Conservation (phyloP, 2,888 invertebrate genomes). For the Erebia palarica region DNA sequence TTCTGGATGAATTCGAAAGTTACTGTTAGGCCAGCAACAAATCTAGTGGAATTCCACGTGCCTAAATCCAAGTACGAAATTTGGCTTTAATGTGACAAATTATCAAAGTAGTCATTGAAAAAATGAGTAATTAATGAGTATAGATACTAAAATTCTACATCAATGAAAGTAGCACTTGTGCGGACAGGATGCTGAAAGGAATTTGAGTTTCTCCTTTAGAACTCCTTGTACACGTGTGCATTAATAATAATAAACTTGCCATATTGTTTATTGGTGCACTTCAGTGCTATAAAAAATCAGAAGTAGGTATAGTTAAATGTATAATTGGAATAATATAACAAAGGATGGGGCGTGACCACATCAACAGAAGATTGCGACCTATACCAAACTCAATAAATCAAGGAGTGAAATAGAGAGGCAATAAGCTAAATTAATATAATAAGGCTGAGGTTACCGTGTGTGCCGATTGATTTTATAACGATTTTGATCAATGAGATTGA, state of each 20-base stretch:
- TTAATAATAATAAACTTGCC: slow-evolving; percentile 12
- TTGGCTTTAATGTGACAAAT: too few relatives aligned
- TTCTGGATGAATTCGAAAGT: neutral
- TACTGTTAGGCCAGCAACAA: too few relatives aligned
- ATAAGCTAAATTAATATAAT: neutral
- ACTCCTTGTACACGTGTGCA: too few relatives aligned
- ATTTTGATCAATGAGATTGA: neutral
- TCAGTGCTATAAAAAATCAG: slow-evolving; percentile 33
- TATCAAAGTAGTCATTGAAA: too few relatives aligned
- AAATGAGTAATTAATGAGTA: too few relatives aligned
- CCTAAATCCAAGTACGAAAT: too few relatives aligned
- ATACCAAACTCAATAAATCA: neutral
- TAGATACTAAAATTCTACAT: too few relatives aligned
- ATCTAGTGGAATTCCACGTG: too few relatives aligned
- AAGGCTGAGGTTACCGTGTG: neutral
- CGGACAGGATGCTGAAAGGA: too few relatives aligned
- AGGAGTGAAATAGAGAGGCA: neutral
- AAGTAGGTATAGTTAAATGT: slow-evolving; percentile 30
- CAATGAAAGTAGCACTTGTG: too few relatives aligned
- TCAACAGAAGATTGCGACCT: neutral
- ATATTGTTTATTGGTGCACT: slow-evolving; percentile 27
- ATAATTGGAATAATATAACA: slow-evolving; percentile 33
- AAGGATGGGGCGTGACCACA: slow-evolving; percentile 18
- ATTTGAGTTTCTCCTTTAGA: too few relatives aligned
- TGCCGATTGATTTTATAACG: neutral